These are phyloP conservation scores for Rhynchonycteris naso DNA, from an alignment of 2,797 vertebrate genomes.

Conservation along the genomic window DNA sequence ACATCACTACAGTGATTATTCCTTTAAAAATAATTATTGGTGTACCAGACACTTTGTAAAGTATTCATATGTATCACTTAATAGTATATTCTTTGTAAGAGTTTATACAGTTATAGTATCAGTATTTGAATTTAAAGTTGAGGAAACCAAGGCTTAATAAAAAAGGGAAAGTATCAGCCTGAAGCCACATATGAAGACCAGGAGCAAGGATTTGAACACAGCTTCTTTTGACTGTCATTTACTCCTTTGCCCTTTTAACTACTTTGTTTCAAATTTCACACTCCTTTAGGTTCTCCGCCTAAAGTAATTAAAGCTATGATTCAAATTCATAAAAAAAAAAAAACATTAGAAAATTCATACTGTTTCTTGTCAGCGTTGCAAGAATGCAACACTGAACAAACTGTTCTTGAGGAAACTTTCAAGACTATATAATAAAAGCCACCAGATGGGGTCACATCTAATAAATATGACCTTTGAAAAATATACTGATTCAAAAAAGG, in stretches of 20 bases:
- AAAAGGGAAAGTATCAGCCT: not conserved
- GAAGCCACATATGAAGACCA: not conserved
- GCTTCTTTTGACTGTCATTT: not conserved
- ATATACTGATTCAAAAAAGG: not conserved
- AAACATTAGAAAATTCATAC: not conserved
- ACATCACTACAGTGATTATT: not conserved
- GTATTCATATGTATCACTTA: not conserved
- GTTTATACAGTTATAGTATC: not conserved
- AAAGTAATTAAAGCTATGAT: not conserved
- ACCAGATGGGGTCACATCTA: not conserved
- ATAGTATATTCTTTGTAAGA: not conserved
- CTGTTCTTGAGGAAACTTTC: not conserved
- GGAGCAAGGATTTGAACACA: not conserved
- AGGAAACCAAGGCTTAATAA: not conserved
- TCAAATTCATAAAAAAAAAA: not conserved
- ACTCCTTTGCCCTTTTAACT: not conserved
- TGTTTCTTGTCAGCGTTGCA: not conserved
- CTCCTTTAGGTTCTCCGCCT: not conserved
- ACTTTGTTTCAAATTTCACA: not conserved
- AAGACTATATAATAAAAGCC: not conserved
- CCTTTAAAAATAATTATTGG: not conserved
- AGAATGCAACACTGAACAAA: too few relatives aligned
- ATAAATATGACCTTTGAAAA: not conserved
- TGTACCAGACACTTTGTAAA: not conserved
- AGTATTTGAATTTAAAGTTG: constrained; percentile 9